These are phyloP conservation scores for Drosophila rhopaloa DNA, from an alignment of 1,140 invertebrate genomes.

Conservation along the genomic window DNA sequence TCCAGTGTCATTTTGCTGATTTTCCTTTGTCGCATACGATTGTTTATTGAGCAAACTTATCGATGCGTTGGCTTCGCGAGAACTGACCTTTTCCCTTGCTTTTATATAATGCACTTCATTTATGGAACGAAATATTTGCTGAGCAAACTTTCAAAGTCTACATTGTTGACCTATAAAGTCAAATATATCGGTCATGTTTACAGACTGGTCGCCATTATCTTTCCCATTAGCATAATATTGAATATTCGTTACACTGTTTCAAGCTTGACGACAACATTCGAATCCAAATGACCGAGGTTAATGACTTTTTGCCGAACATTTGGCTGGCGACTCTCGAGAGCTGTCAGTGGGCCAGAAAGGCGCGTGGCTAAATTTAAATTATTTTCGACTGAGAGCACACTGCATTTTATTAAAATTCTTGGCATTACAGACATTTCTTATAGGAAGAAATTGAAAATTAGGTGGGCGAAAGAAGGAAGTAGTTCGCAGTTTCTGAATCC, in stretches of 20 bases:
- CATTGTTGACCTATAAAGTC: slow-evolving; percentile 48
- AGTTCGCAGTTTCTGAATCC: background rate
- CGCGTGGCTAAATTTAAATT: slow-evolving; percentile 61
- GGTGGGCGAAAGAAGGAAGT: background rate
- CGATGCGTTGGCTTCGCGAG: background rate
- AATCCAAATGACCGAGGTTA: slow-evolving; percentile 61
- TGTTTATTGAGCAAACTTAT: slow-evolving; percentile 28
- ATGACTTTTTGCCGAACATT: slow-evolving; percentile 53
- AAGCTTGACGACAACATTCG: slow-evolving; percentile 39
- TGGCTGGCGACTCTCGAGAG: slow-evolving; percentile 20
- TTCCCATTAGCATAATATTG: slow-evolving; percentile 47
- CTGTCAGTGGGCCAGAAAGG: slow-evolving; percentile 50
- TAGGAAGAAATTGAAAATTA: background rate
- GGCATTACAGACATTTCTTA: background rate
- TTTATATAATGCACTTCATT: slow-evolving; percentile 37
- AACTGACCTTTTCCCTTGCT: slow-evolving; percentile 43
- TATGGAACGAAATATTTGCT: slow-evolving; percentile 30
- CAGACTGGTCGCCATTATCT: slow-evolving; percentile 33
- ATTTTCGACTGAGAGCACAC: slow-evolving; percentile 26
- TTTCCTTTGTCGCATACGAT: slow-evolving; percentile 14
- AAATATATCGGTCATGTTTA: slow-evolving; percentile 46
- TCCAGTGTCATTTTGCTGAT: slow-evolving; percentile 5
- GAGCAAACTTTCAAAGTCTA: slow-evolving; percentile 25
- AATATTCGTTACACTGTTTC: slow-evolving; percentile 51
- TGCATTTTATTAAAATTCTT: slow-evolving; percentile 32